phyloP scores from a whole-genome alignment of 1,140 invertebrate genomes.

The Magallana ariakensis region DNA sequence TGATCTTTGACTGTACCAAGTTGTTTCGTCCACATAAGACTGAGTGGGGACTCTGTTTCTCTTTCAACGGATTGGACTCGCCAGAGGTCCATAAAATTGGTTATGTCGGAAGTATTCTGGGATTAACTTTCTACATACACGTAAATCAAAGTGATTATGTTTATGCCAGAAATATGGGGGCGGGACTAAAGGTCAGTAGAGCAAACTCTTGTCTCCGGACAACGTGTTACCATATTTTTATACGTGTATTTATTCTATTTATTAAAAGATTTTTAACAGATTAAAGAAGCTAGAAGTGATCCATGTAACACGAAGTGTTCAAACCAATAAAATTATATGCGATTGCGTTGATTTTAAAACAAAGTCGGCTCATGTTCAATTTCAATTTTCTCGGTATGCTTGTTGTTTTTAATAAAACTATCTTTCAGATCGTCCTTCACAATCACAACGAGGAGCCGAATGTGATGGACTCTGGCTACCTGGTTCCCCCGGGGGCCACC shows the following conservation, averaged over 20 bases:
- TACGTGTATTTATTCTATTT: too few relatives aligned
- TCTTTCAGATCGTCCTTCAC: slow-evolving; percentile 38
- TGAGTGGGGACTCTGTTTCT: slow-evolving; percentile 52
- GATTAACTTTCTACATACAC: slow-evolving; percentile 46
- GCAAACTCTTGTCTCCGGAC: too few relatives aligned
- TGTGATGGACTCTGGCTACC: slow-evolving; percentile 8
- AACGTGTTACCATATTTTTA: too few relatives aligned
- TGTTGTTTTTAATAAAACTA: too few relatives aligned
- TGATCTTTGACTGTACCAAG: background rate
- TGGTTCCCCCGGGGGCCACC: slow-evolving; percentile 32
- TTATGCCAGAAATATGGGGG: slow-evolving; percentile 45
- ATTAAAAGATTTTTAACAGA: too few relatives aligned
- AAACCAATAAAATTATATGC: too few relatives aligned
- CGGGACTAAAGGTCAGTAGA: slow-evolving; percentile 51
- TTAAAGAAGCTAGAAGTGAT: too few relatives aligned
- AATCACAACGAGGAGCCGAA: slow-evolving; percentile 42
- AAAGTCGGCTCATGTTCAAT: too few relatives aligned
- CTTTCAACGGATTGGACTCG: slow-evolving; percentile 39
- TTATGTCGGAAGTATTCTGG: slow-evolving; percentile 41
- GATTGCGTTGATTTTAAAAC: too few relatives aligned
- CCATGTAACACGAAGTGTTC: too few relatives aligned
- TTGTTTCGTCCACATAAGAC: slow-evolving; percentile 36
- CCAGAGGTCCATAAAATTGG: background rate
- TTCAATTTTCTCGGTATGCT: too few relatives aligned
- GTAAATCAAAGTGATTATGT: slow-evolving; percentile 53